Evolutionary conservation across 1,140 invertebrate genomes (phyloP).

Genomic region (Schlechtendalia chinensis): DNA sequence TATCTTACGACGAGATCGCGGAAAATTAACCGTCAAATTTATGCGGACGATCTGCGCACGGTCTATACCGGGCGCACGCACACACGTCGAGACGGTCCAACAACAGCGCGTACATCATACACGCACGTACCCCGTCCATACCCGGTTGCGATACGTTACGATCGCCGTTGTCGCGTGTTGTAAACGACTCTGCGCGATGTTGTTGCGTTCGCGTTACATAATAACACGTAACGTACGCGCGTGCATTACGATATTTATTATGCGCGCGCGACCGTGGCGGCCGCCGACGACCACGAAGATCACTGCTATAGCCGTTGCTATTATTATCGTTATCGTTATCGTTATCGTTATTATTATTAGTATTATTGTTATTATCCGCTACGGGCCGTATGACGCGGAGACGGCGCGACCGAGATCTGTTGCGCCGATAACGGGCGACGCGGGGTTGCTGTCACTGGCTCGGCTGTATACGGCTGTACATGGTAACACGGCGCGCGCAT

Average conservation of each 20-base stretch:
- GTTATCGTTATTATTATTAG: too few relatives aligned
- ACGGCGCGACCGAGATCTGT: constrained; percentile 13
- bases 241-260: too few relatives aligned
- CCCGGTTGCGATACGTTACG: neutral
- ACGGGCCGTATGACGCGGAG: constrained; percentile 3
- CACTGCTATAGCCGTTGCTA: too few relatives aligned
- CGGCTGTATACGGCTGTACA: neutral
- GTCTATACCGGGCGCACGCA: too few relatives aligned
- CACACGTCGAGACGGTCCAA: neutral
- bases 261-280: neutral
- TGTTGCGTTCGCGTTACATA: neutral
- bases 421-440: constrained; percentile 8
- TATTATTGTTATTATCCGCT: too few relatives aligned
- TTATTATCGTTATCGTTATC: too few relatives aligned
- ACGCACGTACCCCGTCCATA: neutral
- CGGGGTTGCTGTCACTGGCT: neutral
- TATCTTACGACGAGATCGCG: too few relatives aligned
- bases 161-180: constrained; percentile 15
- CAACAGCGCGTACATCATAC: too few relatives aligned
- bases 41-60: too few relatives aligned
- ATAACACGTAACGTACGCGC: too few relatives aligned
- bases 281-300: neutral
- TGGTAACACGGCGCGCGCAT: neutral
- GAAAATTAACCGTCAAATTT: too few relatives aligned
- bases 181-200: constrained; percentile 15